phyloP scores from a whole-genome alignment of 2,797 vertebrate species.

The Dendrocincla fuliginosa region DNA sequence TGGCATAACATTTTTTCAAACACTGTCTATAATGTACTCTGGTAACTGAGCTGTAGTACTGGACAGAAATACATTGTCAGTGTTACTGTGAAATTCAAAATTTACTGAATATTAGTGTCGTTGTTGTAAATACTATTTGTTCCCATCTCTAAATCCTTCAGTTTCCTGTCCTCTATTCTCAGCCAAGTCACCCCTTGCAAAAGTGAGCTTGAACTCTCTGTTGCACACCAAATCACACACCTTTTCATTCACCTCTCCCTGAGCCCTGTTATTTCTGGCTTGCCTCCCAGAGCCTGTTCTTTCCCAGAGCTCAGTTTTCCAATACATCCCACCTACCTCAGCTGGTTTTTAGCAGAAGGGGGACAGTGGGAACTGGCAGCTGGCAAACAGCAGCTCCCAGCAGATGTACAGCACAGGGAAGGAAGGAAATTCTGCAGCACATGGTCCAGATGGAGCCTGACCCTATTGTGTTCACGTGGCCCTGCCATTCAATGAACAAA shows the following conservation, averaged over 20 bases:
- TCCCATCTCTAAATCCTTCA: background rate
- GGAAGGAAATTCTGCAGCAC: slow-evolving; percentile 62
- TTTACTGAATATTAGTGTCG: background rate
- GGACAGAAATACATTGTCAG: background rate
- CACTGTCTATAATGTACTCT: background rate
- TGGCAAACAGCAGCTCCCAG: slow-evolving; percentile 38
- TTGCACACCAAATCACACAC: background rate
- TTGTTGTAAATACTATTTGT: background rate
- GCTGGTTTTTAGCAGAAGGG: background rate
- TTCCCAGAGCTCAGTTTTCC: slow-evolving; percentile 37
- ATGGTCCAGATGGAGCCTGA: slow-evolving; percentile 51
- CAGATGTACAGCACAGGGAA: background rate
- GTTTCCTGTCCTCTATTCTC: background rate
- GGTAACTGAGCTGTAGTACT: background rate
- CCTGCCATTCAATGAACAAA: slow-evolving; percentile 5
- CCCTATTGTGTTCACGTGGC: slow-evolving; percentile 44
- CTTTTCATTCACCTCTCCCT: slow-evolving; percentile 33
- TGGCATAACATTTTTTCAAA: background rate
- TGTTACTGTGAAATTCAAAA: background rate
- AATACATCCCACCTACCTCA: background rate
- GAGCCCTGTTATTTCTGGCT: slow-evolving; percentile 30
- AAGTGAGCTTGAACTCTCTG: background rate
- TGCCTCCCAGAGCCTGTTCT: background rate
- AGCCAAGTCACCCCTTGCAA: background rate
- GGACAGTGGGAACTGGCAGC: slow-evolving; percentile 3